These are phyloP conservation scores for Ganaspis brasiliensis DNA, from an alignment of 2,888 invertebrate species.

Conservation along the genomic window DNA sequence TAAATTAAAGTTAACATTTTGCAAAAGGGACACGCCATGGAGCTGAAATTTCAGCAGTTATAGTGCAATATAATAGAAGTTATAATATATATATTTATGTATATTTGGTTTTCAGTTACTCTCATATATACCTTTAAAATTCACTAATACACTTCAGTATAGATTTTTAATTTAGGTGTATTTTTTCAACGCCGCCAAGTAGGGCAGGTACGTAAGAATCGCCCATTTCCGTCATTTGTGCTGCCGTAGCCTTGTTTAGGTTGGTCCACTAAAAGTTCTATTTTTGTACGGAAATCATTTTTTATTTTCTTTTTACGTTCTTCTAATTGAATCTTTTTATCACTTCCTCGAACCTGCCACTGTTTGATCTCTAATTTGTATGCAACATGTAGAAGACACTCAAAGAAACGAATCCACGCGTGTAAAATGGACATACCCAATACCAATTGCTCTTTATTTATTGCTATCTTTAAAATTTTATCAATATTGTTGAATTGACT, in stretches of 20 bases:
- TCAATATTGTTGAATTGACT: constrained; percentile 42
- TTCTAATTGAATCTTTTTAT: neutral
- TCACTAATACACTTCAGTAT: no score
- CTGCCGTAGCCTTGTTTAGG: constrained; percentile 25
- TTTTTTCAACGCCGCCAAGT: no score
- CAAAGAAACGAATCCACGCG: constrained; percentile 37
- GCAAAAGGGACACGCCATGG: no score
- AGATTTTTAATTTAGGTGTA: no score
- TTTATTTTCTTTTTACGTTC: neutral
- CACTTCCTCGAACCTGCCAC: constrained; percentile 28
- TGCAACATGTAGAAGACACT: constrained; percentile 12
- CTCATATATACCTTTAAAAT: no score
- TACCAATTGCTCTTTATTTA: constrained; percentile 25
- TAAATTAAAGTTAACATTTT: no score
- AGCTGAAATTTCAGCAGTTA: no score
- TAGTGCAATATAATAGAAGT: no score
- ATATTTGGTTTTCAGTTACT: no score
- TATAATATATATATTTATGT: no score
- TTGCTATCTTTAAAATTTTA: constrained; percentile 25
- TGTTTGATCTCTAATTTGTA: constrained; percentile 16
- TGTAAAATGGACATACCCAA: constrained; percentile 33
- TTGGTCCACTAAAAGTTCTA: constrained; percentile 48
- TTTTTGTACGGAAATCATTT: constrained; percentile 45
- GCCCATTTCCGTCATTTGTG: constrained; percentile 39
- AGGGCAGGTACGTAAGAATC: no score